Evolutionary conservation across 2,797 vertebrate genomes (phyloP).

Genomic region (Tadarida brasiliensis): DNA sequence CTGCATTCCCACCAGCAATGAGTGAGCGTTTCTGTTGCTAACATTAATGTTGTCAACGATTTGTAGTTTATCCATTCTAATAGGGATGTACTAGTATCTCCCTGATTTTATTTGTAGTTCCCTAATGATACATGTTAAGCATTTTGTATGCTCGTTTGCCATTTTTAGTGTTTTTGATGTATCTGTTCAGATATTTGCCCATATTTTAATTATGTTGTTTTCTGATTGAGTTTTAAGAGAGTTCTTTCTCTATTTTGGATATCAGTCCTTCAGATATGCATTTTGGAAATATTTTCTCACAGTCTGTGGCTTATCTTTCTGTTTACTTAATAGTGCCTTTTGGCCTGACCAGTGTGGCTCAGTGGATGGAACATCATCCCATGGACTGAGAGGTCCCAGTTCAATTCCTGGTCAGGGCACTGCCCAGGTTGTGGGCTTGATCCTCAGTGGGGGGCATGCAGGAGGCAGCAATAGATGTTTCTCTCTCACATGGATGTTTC

Average conservation of each 20-base stretch:
- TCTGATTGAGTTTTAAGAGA: constrained; percentile 6
- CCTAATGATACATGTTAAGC: background rate
- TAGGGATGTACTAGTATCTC: background rate
- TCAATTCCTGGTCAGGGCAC: too few species aligned
- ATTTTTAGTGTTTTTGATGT: background rate
- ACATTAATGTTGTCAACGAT: background rate
- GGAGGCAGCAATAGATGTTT: too few species aligned
- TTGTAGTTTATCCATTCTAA: background rate
- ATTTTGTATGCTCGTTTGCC: background rate
- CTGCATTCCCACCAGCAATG: background rate
- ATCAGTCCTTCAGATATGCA: background rate
- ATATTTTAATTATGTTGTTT: constrained; percentile 18
- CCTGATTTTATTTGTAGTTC: background rate
- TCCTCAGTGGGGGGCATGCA: too few species aligned
- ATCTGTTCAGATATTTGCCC: background rate
- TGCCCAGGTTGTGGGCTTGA: too few species aligned
- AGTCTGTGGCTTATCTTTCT: background rate
- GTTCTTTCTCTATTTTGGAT: background rate
- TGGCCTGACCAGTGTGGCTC: too few species aligned
- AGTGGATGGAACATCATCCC: too few species aligned
- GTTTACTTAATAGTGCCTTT: background rate
- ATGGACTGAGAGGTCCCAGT: too few species aligned
- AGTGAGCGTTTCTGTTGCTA: background rate
- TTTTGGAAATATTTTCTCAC: constrained; percentile 2
- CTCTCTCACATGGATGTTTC: too few species aligned